Base-by-base conservation (phyloP, 2,888 invertebrate genomes). In the Leucophora obtusa region DNA sequence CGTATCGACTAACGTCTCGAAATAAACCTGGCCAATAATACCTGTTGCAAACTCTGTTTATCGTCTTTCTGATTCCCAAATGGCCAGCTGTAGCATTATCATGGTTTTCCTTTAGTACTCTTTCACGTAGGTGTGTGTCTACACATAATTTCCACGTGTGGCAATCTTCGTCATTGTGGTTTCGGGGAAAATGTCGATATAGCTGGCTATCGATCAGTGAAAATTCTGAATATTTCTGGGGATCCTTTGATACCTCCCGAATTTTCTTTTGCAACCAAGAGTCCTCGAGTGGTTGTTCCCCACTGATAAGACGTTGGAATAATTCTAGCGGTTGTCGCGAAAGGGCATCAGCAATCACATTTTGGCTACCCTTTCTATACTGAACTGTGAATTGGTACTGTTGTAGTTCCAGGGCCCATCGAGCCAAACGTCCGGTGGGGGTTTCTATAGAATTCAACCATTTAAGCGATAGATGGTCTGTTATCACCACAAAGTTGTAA, bases 351-450 rank as follows among this genome's bases (percentile, higher is more conserved):
- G 72, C 78, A 1, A 72, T 68, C 1, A 60, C 68, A 28, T 73
- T 73, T 6, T 35, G 51, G n/a, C n/a, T 38, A 2, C 79, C 79
- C 14, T 73, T 68, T 8, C 79, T 33, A 10, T 73, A 73, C 10
- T 56, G 17, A 1, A 72, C 15, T 0, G 51, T 47, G 4, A 56
- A 78, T 1, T 17, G 14, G 21, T 33, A 69, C 21, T n/a, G n/a
- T n/a, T n/a, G n/a, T n/a, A n/a, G n/a, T n/a, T n/a, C n/a, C n/a
- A n/a, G n/a, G n/a, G n/a, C 73, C 73, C 79, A 79, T 15, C 69
- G 43, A 0, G 73, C 73, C 9, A 79, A 33, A 2, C 73, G 28
- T 14, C 73, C 72, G 0, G 73, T 62, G 43, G 79, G 69, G 6
- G 17, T 62, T 4, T 79, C 58, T 3, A 69, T 73, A 5, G 68